Evolutionary conservation across 2,113 vertebrate species (phyloP).

Genomic region (Myotis brandtii): DNA sequence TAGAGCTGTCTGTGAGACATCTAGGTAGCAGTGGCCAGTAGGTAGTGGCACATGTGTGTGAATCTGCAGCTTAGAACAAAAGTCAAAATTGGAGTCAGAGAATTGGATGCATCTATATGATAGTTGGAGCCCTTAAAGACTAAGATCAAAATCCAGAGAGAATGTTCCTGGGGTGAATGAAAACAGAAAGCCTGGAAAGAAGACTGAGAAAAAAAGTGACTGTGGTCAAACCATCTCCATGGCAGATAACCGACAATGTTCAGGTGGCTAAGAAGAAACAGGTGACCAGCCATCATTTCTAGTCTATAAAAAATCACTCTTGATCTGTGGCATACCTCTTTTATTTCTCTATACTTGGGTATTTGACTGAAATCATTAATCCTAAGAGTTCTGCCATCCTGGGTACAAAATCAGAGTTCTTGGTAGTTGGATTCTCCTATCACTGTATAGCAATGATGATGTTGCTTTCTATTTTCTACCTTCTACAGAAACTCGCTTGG

Average conservation of each 20-base stretch:
- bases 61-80: neutral
- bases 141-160: neutral
- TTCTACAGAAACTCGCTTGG: neutral
- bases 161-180: neutral
- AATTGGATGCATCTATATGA: neutral
- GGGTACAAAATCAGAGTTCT: neutral
- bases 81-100: neutral
- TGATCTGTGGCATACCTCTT: neutral
- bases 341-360: neutral
- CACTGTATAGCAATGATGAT: neutral
- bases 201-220: neutral
- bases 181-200: neutral
- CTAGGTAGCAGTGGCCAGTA: neutral
- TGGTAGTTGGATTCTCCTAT: neutral
- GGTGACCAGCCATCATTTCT: neutral
- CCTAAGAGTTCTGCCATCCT: neutral
- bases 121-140: neutral
- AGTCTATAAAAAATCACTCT: neutral
- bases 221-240: neutral
- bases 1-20: neutral
- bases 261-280: neutral
- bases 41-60: neutral
- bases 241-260: neutral
- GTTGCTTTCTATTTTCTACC: neutral
- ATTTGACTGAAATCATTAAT: neutral